Percentiles rank a stretch among this genome's conserved stretches.
Conservation (phyloP, 92 coral and sea anemone species). For the Phymanthus crucifer region DNA sequence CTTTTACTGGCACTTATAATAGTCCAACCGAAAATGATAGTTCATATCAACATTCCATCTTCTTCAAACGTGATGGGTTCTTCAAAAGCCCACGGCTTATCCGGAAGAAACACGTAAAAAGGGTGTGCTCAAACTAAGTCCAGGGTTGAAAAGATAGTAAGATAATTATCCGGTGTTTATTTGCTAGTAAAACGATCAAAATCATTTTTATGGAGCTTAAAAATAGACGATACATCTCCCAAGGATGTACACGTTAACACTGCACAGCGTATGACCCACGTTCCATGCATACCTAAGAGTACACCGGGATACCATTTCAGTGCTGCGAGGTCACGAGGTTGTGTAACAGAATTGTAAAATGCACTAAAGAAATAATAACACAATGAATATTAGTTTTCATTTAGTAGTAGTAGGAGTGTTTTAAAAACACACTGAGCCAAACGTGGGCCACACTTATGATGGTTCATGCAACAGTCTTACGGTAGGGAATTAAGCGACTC, state of each 20-base stretch:
- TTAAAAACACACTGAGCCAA: not conserved
- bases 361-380: conserved; percentile 8
- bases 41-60: not conserved
- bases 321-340: conserved; percentile 1
- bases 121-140: not conserved
- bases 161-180: conserved; percentile 31
- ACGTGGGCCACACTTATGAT: not conserved
- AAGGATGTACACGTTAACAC: not conserved
- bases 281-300: not conserved
- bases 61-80: not conserved
- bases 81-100: not conserved
- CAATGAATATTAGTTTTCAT: conserved; percentile 9
- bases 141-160: conserved; percentile 13
- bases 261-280: not conserved
- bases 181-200: conserved; percentile 24
- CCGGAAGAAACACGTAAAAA: conserved; percentile 30
- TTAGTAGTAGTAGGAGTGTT: not conserved
- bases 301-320: not conserved
- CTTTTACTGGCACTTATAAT: not conserved
- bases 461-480: not conserved
- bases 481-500: not conserved
- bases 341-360: conserved; percentile 14
- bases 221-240: not conserved
- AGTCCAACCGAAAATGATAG: not conserved
- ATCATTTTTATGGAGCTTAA: not conserved